These are phyloP conservation scores for Amazona guildingii DNA, from an alignment of 2,113 vertebrate genomes.

Conservation along the genomic window DNA sequence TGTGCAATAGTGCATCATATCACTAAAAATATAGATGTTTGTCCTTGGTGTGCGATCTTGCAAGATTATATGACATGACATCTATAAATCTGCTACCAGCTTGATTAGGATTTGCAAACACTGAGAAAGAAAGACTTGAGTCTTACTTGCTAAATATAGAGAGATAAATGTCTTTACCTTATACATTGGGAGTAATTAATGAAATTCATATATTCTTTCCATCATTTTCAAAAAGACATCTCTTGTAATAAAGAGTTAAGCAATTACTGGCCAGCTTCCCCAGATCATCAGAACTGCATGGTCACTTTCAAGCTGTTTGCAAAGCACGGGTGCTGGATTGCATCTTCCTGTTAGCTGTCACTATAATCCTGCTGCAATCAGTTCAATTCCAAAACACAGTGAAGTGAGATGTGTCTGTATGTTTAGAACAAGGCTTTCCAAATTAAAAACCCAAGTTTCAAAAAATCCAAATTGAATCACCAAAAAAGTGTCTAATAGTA, in stretches of 20 bases:
- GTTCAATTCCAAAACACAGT: background rate
- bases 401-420: background rate
- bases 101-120: constrained; percentile 6
- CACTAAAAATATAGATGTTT: background rate
- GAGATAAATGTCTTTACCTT: background rate
- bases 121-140: background rate
- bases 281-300: background rate
- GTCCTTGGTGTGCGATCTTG: background rate
- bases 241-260: background rate
- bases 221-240: background rate
- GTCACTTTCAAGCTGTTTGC: background rate
- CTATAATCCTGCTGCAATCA: background rate
- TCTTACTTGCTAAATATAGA: background rate
- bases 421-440: background rate
- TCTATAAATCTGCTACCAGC: background rate
- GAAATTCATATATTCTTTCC: background rate
- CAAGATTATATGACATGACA: background rate
- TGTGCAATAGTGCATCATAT: background rate
- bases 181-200: background rate
- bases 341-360: background rate
- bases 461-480: background rate
- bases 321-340: background rate
- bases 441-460: background rate
- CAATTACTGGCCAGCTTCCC: background rate
- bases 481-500: background rate